Base-by-base conservation (phyloP, 2,113 vertebrate species). In the Dipodomys merriami region DNA sequence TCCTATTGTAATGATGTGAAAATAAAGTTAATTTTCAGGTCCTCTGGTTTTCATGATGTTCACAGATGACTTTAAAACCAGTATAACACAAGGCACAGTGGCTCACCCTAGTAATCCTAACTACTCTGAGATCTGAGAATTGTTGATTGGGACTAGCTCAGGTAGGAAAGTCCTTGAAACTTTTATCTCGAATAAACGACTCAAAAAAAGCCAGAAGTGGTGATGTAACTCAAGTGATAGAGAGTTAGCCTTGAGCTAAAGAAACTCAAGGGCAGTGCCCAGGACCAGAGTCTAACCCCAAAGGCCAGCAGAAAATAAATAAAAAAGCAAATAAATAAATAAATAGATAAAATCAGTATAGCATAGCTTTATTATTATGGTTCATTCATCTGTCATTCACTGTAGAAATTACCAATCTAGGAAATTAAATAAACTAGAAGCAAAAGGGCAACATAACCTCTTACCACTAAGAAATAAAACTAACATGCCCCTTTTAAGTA, bases 391-490 rank as follows among this genome's bases (percentile, higher is more conserved):
- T 67, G 35, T 65, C 44, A 83, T 23, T 78, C 49, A 91, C 0
- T 87, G 9, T 73, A 94, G 94, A 96, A 91, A 86, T 53, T 57
- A 85, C 25, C 74, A 11, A 12, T 64, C 79, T 86, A 88, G 39
- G 76, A 96, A 94, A 94, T 96, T 76, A 94, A 85, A 88, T 76
- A 94, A 85, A 88, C 16, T 91, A 83, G 65, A 86, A 49, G 71
- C 65, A 96, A 91, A 90, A 71, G 44, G 88, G 74, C 19, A 92
- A 33, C 33, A 92, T 74, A 91, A 83, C 86, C 49, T 83, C 65
- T 77, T 69, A 83, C 35, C 69, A 89, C 64, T 91, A 83, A 81
- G 77, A 94, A 91, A 81, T 68, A 11, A 93, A 94, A 93, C 30
- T 46, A 67, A 39, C 20, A 62, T 29, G 80, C 1, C 39, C 15